Evolutionary conservation across 2,888 invertebrate genomes (phyloP), one percentile per base, ranked within the genome.

Genomic region (Fabriciana adippe): DNA sequence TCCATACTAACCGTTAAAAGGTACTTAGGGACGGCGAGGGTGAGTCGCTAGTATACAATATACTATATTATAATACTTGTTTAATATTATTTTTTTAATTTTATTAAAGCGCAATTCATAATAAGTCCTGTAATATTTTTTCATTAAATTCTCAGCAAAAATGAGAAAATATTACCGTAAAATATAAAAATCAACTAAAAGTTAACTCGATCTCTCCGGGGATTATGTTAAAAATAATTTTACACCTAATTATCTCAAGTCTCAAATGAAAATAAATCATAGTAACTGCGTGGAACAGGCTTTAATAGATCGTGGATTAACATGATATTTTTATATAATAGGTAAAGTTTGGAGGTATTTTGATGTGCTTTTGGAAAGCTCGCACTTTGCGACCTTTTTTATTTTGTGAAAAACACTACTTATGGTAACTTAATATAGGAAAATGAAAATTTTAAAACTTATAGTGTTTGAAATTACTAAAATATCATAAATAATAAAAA

Each of bases 241-340:
- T 54, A 57, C 35, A 53, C 26, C 31, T 70, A 57, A 63, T 65
- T 62, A 72, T 75, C 73, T 79, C 76, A 76, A 75, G 72, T 75
- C 69, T 74, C 71, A 67, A 75, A 70, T 65, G 62, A 69, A 64
- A 57, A 73, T 61, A 72, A 75, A 71, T 65, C 75, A 73, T 71
- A 75, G 71, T 54, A 79, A 82, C 73, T 85, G 88, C 88, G 79
- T 84, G 89, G 89, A 86, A 82, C 81, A 77, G 87, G 89, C 89
- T 89, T 89, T 89, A 89, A 88, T 84, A 84, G 80, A 77, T 78
- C 81, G 79, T 80, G 81, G 67, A 65, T 66, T 55, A 74, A 72
- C 72, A 78, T 75, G 55, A 75, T 76, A 76, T 78, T 77, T 79
- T 75, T 79, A 76, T 67, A 73, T 76, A 75, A 77, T 75, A 65